Conservation (phyloP, 1,140 invertebrate species). For the Habropoda laboriosa region DNA sequence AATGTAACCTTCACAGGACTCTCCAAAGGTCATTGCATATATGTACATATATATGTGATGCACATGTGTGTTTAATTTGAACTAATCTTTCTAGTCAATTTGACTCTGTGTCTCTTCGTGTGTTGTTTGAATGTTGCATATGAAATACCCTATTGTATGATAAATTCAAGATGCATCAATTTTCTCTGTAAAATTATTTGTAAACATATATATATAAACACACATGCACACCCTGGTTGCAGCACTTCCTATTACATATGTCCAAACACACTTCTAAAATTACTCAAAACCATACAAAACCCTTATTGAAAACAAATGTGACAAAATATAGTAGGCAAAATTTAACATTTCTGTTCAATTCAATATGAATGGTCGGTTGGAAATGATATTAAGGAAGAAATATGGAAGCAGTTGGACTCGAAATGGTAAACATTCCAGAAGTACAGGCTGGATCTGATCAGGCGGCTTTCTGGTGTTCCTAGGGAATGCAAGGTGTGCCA, state of each 20-base stretch:
- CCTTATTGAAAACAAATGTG: no score
- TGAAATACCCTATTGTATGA: not conserved
- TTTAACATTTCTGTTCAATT: not conserved
- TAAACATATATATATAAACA: no score
- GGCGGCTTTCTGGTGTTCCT: conserved; percentile 64
- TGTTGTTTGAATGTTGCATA: not conserved
- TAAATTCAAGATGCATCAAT: no score
- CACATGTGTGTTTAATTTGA: not conserved
- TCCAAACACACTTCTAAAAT: not conserved
- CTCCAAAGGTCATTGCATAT: no score
- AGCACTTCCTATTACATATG: not conserved
- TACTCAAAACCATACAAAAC: not conserved
- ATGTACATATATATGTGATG: conserved; percentile 34
- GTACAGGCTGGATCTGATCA: conserved; percentile 25
- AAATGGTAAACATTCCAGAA: conserved; percentile 41
- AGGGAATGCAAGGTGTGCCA: conserved; percentile 79
- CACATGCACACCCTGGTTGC: no score
- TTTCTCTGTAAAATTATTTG: not conserved
- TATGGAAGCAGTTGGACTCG: conserved; percentile 16
- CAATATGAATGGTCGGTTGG: not conserved
- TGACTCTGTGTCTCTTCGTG: not conserved
- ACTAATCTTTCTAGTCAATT: not conserved
- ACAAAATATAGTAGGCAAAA: not conserved
- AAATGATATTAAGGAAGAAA: not conserved
- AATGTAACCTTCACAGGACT: no score